These are phyloP conservation scores for Formica exsecta DNA, from an alignment of 1,140 invertebrate genomes.

Conservation along the genomic window DNA sequence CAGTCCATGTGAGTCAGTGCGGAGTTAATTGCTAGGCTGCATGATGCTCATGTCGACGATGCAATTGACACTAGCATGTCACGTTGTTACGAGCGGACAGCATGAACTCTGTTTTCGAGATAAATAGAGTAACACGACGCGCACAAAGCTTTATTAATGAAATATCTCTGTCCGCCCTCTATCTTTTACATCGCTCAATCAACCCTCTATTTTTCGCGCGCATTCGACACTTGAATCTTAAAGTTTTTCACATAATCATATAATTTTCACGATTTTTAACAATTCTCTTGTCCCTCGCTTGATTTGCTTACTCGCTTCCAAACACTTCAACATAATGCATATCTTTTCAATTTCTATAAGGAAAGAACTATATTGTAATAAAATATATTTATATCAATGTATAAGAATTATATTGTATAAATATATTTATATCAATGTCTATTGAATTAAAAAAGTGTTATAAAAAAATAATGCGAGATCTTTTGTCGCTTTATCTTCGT, in stretches of 20 bases:
- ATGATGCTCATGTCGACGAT: slow-evolving; percentile 49
- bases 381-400: neutral
- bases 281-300: neutral
- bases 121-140: slow-evolving; percentile 53
- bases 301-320: neutral
- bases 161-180: slow-evolving; percentile 6
- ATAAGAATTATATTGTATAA: neutral
- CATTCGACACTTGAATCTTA: neutral
- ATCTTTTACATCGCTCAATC: neutral
- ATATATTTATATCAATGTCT: neutral
- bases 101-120: slow-evolving; percentile 44
- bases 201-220: neutral
- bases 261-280: neutral
- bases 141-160: slow-evolving; percentile 55
- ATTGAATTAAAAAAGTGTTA: neutral
- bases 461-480: neutral
- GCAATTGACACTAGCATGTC: slow-evolving; percentile 59
- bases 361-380: neutral
- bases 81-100: slow-evolving; percentile 49
- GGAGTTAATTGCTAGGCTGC: slow-evolving; percentile 54
- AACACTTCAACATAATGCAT: neutral
- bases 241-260: neutral
- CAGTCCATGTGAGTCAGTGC: slow-evolving; percentile 30
- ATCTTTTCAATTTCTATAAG: neutral
- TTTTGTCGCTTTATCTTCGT: neutral